Percentiles rank a stretch among this genome's conserved stretches.
Conservation (phyloP, 2,113 vertebrate species). For the Sus scrofa region DNA sequence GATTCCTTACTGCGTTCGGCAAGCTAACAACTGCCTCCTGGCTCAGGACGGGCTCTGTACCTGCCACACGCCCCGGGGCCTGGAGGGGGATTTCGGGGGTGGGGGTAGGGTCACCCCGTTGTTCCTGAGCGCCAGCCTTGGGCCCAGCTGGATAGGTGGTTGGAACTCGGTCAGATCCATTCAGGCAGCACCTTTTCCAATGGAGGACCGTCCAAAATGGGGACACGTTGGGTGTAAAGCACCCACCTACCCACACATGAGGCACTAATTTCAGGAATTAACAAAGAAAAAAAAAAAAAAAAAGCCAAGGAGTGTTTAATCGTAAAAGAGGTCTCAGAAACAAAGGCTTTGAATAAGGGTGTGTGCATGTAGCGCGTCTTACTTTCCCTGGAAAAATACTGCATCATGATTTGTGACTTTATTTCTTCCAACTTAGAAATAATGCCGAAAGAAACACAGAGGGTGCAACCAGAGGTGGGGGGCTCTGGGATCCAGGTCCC, state of each 20-base stretch:
- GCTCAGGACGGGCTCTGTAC: not conserved
- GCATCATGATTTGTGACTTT: constrained; percentile 41
- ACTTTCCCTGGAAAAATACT: constrained; percentile 59
- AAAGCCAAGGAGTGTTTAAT: not conserved
- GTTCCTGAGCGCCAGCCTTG: not conserved
- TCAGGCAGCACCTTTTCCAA: not conserved
- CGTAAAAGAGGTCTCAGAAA: constrained; percentile 45
- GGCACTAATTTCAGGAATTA: not conserved
- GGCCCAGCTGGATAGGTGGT: not conserved
- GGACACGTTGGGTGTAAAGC: not conserved
- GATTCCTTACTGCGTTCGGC: not conserved
- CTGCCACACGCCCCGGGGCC: accelerated
- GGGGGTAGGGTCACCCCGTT: accelerated
- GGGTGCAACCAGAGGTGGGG: not conserved
- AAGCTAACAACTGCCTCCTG: not conserved
- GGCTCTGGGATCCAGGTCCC: constrained; percentile 35
- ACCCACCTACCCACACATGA: not conserved
- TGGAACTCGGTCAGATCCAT: not conserved
- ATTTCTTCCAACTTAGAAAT: constrained; percentile 65
- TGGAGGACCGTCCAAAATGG: not conserved
- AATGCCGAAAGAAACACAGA: constrained; percentile 18
- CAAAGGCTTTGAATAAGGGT: constrained; percentile 52
- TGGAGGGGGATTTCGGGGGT: not conserved
- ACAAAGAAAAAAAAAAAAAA: not conserved
- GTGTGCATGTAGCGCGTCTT: constrained; percentile 10